Evolutionary conservation across 2,888 invertebrate species (phyloP), one percentile per base, ranked within the genome.

Genomic region (Synanthedon tipuliformis): DNA sequence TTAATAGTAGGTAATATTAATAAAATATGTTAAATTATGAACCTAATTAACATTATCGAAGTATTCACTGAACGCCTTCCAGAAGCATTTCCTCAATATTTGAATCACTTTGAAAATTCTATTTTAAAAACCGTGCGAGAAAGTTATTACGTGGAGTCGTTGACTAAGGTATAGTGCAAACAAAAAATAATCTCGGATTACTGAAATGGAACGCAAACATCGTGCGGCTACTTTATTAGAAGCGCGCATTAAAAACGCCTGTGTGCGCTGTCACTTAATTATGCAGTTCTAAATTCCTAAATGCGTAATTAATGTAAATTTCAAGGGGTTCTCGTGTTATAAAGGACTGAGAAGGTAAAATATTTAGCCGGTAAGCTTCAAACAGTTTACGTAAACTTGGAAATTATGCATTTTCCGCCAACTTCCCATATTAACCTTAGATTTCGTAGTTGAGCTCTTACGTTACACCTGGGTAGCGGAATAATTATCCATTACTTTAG

Each of bases 271-370:
- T 54, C 58, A 59, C 71, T 74, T 75, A 75, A 81, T 79, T 75
- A 78, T 73, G 69, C 70, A 65, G 73, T 80, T 73, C 64, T 63
- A 73, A 73, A 77, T 71, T 73, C 23, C 68, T 74, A 76, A 34
- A 78, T 73, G 73, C 59, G 71, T 75, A 78, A 79, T 80, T 75
- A 73, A 81, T 80, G 80, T 77, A 80, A 81, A 81, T 79, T 69
- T 69, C 62, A 70, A 77, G 73, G 73, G 80, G 73, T 71, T 51
- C 67, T 69, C 67, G 68, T 66, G 66, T 67, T 65, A 63, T 69
- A 63, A 71, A 71, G 74, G 71, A 68, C 64, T 65, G 62, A 64
- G 61, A 66, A 77, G 75, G 78, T 78, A 70, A 73, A 78, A 76
- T 73, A 73, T 73, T 75, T 70, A 70, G 69, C 63, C 63, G 63